phyloP scores from a whole-genome alignment of 2,888 invertebrate species.

The Polydrusus pterygomalis region DNA sequence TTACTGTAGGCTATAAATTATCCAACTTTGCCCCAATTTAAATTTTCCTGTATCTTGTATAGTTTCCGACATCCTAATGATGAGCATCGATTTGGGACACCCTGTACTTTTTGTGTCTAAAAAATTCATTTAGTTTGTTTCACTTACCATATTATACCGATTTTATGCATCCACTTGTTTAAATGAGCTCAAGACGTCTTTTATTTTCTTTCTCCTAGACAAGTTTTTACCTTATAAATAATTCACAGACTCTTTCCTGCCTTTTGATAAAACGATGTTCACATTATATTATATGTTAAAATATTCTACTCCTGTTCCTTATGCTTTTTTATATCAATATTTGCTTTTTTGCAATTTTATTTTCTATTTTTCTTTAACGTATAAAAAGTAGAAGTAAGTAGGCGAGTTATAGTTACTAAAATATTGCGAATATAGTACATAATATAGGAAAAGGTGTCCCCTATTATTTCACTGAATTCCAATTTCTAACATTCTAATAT shows the following conservation, averaged over 20 bases:
- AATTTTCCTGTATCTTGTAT: no score
- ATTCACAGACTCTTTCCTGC: not conserved
- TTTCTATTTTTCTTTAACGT: not conserved
- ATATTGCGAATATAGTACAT: no score
- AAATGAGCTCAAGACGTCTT: not conserved
- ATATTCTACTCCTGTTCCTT: not conserved
- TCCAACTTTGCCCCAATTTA: no score
- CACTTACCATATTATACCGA: not conserved
- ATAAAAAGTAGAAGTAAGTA: no score
- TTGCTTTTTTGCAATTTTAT: not conserved
- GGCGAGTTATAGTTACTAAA: no score
- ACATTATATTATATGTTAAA: slow-evolving; percentile 9
- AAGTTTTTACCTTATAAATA: slow-evolving; percentile 19
- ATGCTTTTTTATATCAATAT: slow-evolving; percentile 8
- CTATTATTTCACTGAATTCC: no score
- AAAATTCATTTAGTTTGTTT: not conserved
- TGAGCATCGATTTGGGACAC: no score
- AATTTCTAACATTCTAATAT: no score
- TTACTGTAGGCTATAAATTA: no score
- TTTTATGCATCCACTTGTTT: not conserved
- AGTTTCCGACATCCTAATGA: no score
- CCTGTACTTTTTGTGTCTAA: not conserved
- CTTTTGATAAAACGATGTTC: slow-evolving; percentile 5
- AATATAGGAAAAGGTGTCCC: no score
- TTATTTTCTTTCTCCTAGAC: slow-evolving; percentile 1